Conservation (phyloP, 2,888 invertebrate genomes). For the Drosophila histrio region DNA sequence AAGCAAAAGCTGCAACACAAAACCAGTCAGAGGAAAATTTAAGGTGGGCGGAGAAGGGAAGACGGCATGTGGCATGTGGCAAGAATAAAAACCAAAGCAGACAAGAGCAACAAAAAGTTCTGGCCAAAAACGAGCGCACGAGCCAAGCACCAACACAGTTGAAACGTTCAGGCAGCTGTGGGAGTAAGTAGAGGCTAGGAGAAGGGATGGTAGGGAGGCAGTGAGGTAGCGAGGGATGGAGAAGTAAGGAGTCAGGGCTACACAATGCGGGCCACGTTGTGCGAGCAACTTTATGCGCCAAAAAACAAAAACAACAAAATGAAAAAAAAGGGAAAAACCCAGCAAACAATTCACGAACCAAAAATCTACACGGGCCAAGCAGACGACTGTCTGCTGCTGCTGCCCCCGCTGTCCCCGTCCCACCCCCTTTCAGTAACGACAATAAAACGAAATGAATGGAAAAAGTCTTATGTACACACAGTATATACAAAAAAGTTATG, state of each 20-base stretch:
- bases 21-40: conserved; percentile 38
- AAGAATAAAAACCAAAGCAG: conserved; percentile 57
- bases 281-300: conserved; percentile 59
- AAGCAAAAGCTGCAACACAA: conserved; percentile 53
- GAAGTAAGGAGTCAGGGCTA: conserved; percentile 10
- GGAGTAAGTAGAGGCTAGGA: conserved; percentile 1
- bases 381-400: conserved; percentile 50
- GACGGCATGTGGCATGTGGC: conserved; percentile 24
- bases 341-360: conserved; percentile 62
- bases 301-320: conserved; percentile 11
- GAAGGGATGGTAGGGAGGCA: not conserved
- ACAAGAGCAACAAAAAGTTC: conserved; percentile 60
- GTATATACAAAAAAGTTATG: not conserved
- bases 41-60: not conserved
- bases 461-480: conserved; percentile 45
- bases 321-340: conserved; percentile 16
- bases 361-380: conserved; percentile 53
- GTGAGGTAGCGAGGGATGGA: not conserved
- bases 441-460: conserved; percentile 72
- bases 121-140: conserved; percentile 52
- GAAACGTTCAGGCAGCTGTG: conserved; percentile 29
- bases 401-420: not conserved
- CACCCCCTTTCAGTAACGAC: conserved; percentile 55
- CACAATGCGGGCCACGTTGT: conserved; percentile 76
- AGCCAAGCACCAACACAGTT: conserved; percentile 61